Evolutionary conservation across 2,888 invertebrate species (phyloP), one percentile per base, ranked within the genome.

Genomic region (Notodonta ziczac): DNA sequence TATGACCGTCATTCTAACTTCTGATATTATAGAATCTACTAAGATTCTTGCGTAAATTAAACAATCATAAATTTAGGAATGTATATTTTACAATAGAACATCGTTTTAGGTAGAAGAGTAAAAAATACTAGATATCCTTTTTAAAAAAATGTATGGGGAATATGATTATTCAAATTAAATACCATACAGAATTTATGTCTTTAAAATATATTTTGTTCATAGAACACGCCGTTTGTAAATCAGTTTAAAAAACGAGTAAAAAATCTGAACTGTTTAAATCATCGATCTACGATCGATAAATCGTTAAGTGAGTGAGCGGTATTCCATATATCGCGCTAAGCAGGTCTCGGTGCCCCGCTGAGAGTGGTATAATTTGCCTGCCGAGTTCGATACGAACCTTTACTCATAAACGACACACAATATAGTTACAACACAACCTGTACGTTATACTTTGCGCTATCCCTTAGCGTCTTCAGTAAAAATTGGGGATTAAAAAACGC

Each of bases 301-400:
- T 84, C 77, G 78, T 82, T 83, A 77, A 80, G 74, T 81, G 82
- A 82, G 84, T 82, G 81, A 81, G 83, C 85, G 82, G 81, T 85
- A 85, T 84, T 84, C 84, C 81, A 84, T 86, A 84, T 82, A 86
- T 80, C 78, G 87, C 80, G 84, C 79, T 83, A 85, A 85, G 80
- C 80, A 76, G 78, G 78, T 70, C 73, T 74, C 62, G 58, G 57
- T 73, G 66, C 74, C 89, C 89, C 82, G 88, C 88, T 88, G 89
- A 67, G 89, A 77, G 75, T 73, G 73, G 85, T 80, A 86, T 88
- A 89, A 89, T 89, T 89, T 90, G 87, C 85, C 82, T 83, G 72
- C 71, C 71, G 65, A 69, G 64, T 66, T 50, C 63, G 64, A 59
- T 46, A 46, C 46, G 13, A 44, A 44, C 10, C 9, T 44, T 44